Base-by-base conservation (phyloP, 1,140 invertebrate genomes). In the Cotesia vestalis region DNA sequence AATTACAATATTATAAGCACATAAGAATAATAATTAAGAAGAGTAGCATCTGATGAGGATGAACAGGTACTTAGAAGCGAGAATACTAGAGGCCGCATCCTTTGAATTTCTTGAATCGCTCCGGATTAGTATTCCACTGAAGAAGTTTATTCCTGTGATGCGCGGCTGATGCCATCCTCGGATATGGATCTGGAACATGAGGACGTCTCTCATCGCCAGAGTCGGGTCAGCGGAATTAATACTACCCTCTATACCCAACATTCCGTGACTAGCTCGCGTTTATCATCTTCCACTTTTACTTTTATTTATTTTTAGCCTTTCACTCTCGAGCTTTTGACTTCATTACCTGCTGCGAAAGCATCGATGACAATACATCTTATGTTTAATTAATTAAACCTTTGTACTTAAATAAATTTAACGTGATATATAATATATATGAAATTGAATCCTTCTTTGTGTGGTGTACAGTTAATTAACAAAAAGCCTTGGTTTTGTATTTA, bases 51-150 rank as follows among this genome's bases (percentile, higher is more conserved):
- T 46, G 40, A 46, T 46, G 40, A 46, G 5, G 40, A 8, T 46
- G 40, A 46, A 11, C 40, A 46, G 6, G 40, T 46, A 6, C 40
- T 46, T 46, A 46, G 27, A 27, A 27, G 27, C 27, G 27, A 27
- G 27, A 27, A 27, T 27, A 27, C 27, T 27, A 27, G 40, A 46
- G 40, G 8, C 40, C 40, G 40, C 40, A 46, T 46, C 27, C 59
- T 40, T 55, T 52, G 71, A 73, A 78, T 46, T 46, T 46, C 5
- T 46, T 46, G 40, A 46, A 46, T 46, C 6, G 6, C 5, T 9
- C 57, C 57, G 70, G 75, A 78, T 78, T 78, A 79, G 75, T 78
- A 79, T 79, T 79, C 74, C 61, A 67, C 64, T 35, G 66, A 46
- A 51, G 40, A 62, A 61, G 61, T 77, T 78, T 75, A 76, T 76